Conservation (phyloP, 2,888 invertebrate species). For the Cerceris ruficornis region DNA sequence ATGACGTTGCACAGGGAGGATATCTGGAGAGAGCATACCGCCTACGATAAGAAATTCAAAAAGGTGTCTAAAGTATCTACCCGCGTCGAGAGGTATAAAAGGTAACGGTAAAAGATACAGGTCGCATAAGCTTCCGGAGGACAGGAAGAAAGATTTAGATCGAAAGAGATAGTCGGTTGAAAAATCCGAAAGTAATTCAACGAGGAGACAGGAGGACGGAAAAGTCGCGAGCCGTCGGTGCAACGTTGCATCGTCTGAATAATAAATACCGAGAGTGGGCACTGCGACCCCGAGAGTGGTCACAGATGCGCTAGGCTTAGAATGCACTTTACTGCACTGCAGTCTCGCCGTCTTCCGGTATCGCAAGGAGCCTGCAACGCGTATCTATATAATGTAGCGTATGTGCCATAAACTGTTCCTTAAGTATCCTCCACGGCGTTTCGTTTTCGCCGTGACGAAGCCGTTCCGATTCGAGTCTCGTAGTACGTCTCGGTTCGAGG, state of each 20-base stretch:
- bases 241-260: slow-evolving; percentile 64
- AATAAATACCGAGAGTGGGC: slow-evolving; percentile 69
- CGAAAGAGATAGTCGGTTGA: slow-evolving; percentile 9
- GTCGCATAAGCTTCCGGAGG: background rate
- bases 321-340: slow-evolving; percentile 77
- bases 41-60: too few relatives aligned
- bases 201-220: slow-evolving; percentile 14
- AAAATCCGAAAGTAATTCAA: slow-evolving; percentile 36
- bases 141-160: background rate
- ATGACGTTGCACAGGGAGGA: too few relatives aligned
- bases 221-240: slow-evolving; percentile 36
- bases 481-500: slow-evolving; percentile 13
- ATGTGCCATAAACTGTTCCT: slow-evolving; percentile 59
- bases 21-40: too few relatives aligned
- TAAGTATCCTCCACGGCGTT: slow-evolving; percentile 52
- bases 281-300: slow-evolving; percentile 66
- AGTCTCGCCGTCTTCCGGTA: slow-evolving; percentile 49
- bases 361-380: slow-evolving; percentile 29
- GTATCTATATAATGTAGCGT: slow-evolving; percentile 51
- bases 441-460: slow-evolving; percentile 45
- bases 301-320: slow-evolving; percentile 74
- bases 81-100: too few relatives aligned
- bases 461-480: slow-evolving; percentile 49
- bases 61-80: too few relatives aligned
- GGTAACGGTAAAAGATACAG: too few relatives aligned